These are phyloP conservation scores for Muschampia plurimacula DNA, from an alignment of 2,888 invertebrate species.

Conservation along the genomic window DNA sequence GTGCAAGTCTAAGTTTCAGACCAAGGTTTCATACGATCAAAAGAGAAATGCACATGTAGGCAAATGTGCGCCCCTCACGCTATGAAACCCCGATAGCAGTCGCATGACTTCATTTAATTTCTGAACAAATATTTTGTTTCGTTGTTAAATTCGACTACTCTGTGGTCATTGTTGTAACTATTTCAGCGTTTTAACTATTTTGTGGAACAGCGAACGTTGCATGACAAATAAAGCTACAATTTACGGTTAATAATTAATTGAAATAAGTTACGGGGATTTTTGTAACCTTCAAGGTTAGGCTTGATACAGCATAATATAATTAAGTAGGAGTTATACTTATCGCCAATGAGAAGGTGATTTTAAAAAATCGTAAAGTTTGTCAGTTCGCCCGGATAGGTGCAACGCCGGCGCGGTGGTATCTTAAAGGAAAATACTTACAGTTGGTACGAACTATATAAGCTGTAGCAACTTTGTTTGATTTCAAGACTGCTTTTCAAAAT, in stretches of 20 bases:
- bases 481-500: no score
- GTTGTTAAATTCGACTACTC: slow-evolving; percentile 11
- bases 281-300: not conserved
- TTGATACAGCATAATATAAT: slow-evolving; percentile 1
- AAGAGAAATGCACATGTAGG: slow-evolving; percentile 41
- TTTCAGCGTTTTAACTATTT: slow-evolving; percentile 6
- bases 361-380: no score
- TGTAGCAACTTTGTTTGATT: no score
- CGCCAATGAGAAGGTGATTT: no score
- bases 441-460: no score
- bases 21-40: slow-evolving; percentile 34
- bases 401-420: no score
- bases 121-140: slow-evolving; percentile 28
- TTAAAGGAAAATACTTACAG: no score
- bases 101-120: slow-evolving; percentile 43
- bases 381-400: no score
- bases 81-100: slow-evolving; percentile 47
- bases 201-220: slow-evolving; percentile 3
- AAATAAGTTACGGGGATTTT: slow-evolving; percentile 6
- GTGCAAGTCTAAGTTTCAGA: slow-evolving; percentile 33
- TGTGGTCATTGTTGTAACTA: slow-evolving; percentile 20
- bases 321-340: slow-evolving; percentile 1
- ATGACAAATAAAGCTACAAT: slow-evolving; percentile 10
- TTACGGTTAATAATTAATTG: slow-evolving; percentile 11
- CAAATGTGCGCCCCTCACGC: slow-evolving; percentile 56